Percentiles rank a stretch among this genome's conserved stretches.
phyloP scores from a whole-genome alignment of 2,888 invertebrate species.

The Caenorhabditis doughertyi region DNA sequence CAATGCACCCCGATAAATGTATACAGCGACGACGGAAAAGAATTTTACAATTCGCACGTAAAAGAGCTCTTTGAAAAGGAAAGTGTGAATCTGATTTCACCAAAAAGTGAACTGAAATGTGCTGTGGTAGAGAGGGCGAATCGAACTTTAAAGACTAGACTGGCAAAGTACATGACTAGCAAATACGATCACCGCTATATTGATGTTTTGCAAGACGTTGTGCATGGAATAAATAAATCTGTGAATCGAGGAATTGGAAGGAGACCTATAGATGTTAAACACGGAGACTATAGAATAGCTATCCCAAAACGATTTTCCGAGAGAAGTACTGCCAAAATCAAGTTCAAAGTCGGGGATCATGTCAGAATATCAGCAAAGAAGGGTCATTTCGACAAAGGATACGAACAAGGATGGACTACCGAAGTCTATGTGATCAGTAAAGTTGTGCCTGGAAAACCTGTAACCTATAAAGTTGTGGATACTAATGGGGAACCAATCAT shows the following conservation, averaged over 20 bases:
- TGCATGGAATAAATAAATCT: conserved; percentile 3
- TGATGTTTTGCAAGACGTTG: conserved; percentile 10
- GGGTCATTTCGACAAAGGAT: conserved; percentile 20
- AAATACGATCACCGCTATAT: conserved; percentile 11
- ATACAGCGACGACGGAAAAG: conserved; percentile 23
- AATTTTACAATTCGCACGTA: conserved; percentile 18
- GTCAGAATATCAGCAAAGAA: not conserved
- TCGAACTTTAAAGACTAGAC: conserved; percentile 12
- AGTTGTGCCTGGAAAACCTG: not conserved
- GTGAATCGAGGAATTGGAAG: conserved; percentile 27
- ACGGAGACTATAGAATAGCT: not conserved
- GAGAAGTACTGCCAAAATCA: not conserved
- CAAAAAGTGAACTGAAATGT: conserved; percentile 24
- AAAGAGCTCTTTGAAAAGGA: not conserved
- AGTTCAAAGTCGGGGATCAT: conserved; percentile 12
- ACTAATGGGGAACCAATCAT: not conserved
- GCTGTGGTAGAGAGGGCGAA: conserved; percentile 7
- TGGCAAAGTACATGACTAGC: conserved; percentile 26
- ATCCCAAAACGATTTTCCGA: not conserved
- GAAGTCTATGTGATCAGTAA: conserved; percentile 20
- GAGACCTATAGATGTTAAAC: conserved; percentile 1
- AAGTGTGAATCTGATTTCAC: conserved; percentile 2
- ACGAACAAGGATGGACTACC: conserved; percentile 18
- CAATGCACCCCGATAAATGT: not conserved
- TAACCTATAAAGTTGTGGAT: conserved; percentile 1